Evolutionary conservation across 2,888 invertebrate genomes (phyloP).

Genomic region (Tenodera sinensis): DNA sequence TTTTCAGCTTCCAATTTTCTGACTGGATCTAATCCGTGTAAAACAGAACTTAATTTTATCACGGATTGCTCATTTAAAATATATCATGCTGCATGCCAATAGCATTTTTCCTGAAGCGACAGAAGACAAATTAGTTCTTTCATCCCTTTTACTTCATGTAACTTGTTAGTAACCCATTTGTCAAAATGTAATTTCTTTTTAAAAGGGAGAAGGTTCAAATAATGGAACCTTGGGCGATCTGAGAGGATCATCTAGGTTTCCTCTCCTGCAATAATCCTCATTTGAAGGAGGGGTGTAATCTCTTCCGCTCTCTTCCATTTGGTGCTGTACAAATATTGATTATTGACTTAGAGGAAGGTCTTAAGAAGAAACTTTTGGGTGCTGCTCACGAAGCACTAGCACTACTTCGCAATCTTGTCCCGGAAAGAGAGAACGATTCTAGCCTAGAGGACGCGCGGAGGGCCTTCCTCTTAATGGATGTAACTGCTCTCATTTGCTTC

Average conservation of each 20-base stretch:
- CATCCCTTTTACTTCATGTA: background rate
- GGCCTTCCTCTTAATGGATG: background rate
- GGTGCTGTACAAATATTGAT: slow-evolving; percentile 1
- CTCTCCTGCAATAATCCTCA: background rate
- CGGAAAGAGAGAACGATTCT: background rate
- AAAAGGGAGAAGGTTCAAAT: background rate
- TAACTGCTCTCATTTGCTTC: background rate
- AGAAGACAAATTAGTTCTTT: background rate
- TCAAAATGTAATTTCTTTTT: background rate
- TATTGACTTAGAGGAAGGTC: background rate
- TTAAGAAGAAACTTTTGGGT: background rate
- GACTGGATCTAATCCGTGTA: no score
- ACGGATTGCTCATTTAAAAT: no score
- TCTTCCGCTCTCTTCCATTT: background rate
- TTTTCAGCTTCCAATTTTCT: no score
- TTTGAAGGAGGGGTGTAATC: background rate
- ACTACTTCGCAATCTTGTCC: background rate
- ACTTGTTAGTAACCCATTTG: background rate
- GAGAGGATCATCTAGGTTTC: background rate
- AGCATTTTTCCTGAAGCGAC: no score
- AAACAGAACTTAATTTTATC: no score
- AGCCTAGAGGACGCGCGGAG: background rate
- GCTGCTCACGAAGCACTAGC: no score
- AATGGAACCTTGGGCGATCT: background rate
- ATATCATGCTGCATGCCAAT: no score